phyloP scores from a whole-genome alignment of 2,888 invertebrate species.

The Agrilus biguttatus region DNA sequence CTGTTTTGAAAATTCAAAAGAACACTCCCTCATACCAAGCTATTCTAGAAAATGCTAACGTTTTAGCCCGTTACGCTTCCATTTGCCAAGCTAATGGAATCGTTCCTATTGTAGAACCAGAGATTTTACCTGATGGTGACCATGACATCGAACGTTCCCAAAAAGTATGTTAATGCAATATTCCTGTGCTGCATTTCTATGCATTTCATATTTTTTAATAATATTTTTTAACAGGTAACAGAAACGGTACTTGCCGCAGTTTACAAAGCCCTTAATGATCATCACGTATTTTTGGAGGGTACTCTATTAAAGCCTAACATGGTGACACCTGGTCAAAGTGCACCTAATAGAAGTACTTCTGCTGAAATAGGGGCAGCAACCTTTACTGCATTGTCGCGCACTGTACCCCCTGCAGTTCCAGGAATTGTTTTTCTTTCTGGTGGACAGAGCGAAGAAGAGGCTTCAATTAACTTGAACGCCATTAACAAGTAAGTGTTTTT shows the following conservation, averaged over 20 bases:
- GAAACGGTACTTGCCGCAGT: constrained; percentile 83
- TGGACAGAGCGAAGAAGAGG: constrained; percentile 93
- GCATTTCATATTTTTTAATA: no score
- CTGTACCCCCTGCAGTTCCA: constrained; percentile 87
- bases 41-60: constrained; percentile 44
- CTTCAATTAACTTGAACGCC: constrained; percentile 83
- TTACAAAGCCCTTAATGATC: constrained; percentile 88
- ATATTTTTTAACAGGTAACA: constrained; percentile 41
- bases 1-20: constrained; percentile 40
- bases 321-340: constrained; percentile 50
- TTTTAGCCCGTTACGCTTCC: constrained; percentile 46
- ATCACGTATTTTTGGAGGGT: constrained; percentile 91
- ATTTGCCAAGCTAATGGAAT: constrained; percentile 45
- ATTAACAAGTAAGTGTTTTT: constrained; percentile 52
- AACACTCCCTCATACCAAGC: constrained; percentile 42
- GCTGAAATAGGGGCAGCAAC: constrained; percentile 80
- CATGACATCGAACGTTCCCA: constrained; percentile 43
- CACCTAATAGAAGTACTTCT: constrained; percentile 50
- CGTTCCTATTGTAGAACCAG: constrained; percentile 57
- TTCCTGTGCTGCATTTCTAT: no score
- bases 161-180: constrained; percentile 16
- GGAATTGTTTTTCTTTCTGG: constrained; percentile 93
- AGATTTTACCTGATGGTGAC: constrained; percentile 39
- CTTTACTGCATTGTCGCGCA: constrained; percentile 75
- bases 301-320: constrained; percentile 95